A percentile compares a stretch with the other conserved stretches of the same genome.
phyloP scores from a whole-genome alignment of 2,888 invertebrate genomes.

The Erannis defoliaria region DNA sequence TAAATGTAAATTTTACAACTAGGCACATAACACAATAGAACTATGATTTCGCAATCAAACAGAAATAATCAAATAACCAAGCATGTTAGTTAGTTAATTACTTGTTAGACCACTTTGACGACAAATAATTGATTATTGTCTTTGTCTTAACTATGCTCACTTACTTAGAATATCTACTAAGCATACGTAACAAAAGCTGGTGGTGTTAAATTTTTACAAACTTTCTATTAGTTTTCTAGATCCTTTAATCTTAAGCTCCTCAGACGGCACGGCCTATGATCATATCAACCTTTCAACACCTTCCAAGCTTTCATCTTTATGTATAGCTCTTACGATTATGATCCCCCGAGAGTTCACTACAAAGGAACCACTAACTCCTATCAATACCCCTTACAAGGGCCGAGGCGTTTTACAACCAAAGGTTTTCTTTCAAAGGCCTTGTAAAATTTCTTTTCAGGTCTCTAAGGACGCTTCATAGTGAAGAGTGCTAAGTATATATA shows the following conservation, averaged over 20 bases:
- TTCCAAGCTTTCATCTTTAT: constrained; percentile 39
- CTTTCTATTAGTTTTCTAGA: not conserved
- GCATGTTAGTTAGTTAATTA: too few relatives aligned
- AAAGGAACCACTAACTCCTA: constrained; percentile 66
- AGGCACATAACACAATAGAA: too few relatives aligned
- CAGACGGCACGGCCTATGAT: not conserved
- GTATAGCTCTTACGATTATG: constrained; percentile 58
- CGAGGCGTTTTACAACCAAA: constrained; percentile 58
- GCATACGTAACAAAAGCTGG: not conserved
- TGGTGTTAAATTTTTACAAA: not conserved
- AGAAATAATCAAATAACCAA: too few relatives aligned
- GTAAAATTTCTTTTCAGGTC: constrained; percentile 78
- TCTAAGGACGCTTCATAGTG: constrained; percentile 69
- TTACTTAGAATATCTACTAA: not conserved
- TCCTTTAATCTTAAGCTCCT: not conserved
- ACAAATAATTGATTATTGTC: too few relatives aligned
- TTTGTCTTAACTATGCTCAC: too few relatives aligned
- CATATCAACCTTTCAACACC: constrained; percentile 23
- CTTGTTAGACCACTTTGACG: too few relatives aligned
- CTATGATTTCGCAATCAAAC: too few relatives aligned
- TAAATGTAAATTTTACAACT: too few relatives aligned
- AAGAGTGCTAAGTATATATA: constrained; percentile 61
- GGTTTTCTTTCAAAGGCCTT: constrained; percentile 67
- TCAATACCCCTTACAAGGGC: constrained; percentile 61
- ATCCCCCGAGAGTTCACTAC: constrained; percentile 65